Conservation (phyloP, 1,140 invertebrate species). For the Ooceraea biroi region DNA sequence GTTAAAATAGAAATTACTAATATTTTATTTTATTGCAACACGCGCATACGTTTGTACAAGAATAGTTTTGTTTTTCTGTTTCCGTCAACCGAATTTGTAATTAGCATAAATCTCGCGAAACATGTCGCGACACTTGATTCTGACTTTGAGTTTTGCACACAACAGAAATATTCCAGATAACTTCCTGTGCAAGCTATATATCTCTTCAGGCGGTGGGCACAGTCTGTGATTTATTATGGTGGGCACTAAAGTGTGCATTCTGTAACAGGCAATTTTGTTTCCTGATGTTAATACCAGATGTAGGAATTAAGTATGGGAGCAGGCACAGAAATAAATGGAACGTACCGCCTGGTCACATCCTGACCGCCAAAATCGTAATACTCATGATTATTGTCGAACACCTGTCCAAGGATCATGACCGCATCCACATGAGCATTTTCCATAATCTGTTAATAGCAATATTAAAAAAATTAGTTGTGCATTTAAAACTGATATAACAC, state of each 20-base stretch:
- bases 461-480: constrained; percentile 8
- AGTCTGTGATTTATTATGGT: constrained; percentile 97
- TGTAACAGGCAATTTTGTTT: constrained; percentile 71
- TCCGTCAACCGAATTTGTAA: constrained; percentile 85
- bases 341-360: constrained; percentile 85
- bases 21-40: background rate
- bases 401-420: constrained; percentile 98
- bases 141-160: constrained; percentile 95
- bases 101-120: constrained; percentile 93
- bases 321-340: constrained; percentile 16
- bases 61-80: background rate
- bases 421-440: constrained; percentile 97
- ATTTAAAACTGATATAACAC: background rate
- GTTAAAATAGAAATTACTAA: background rate
- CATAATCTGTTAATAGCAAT: constrained; percentile 90
- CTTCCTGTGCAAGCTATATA: constrained; percentile 99
- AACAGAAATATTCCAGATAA: constrained; percentile 98
- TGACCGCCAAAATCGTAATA: constrained; percentile 96
- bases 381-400: constrained; percentile 91
- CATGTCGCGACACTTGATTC: constrained; percentile 94
- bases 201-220: constrained; percentile 99
- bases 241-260: constrained; percentile 95
- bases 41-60: background rate
- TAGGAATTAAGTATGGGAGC: background rate
- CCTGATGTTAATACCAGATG: constrained; percentile 1